Evolutionary conservation across 1,140 invertebrate genomes (phyloP).

Genomic region (Zaprionus nigranus): DNA sequence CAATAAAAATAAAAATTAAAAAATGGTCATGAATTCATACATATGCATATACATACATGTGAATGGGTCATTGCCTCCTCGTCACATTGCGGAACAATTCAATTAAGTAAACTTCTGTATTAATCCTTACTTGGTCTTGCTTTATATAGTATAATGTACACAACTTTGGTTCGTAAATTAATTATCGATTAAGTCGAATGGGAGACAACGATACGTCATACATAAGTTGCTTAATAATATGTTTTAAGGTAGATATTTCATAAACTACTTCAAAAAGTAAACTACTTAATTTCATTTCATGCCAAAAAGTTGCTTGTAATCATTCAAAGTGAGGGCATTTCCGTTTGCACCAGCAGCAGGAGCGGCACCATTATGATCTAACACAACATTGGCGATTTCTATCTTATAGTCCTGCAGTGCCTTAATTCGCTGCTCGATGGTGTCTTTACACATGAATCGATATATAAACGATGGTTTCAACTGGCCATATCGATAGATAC

Average conservation of each 20-base stretch:
- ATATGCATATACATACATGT: too few species aligned
- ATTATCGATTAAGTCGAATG: neutral
- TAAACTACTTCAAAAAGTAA: neutral
- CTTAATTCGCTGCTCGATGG: conserved; percentile 93
- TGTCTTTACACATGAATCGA: conserved; percentile 92
- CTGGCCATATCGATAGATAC: conserved; percentile 66
- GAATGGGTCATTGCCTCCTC: too few species aligned
- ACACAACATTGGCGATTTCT: conserved; percentile 89
- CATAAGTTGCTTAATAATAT: neutral
- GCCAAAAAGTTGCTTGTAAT: conserved; percentile 51
- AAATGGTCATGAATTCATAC: too few species aligned
- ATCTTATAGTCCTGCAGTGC: conserved; percentile 91
- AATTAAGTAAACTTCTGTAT: neutral
- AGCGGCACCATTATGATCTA: conserved; percentile 68
- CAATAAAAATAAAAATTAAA: too few species aligned
- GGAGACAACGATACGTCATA: neutral
- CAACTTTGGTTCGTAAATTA: neutral
- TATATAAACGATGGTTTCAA: conserved; percentile 53
- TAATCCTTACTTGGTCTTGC: neutral
- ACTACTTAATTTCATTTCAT: neutral
- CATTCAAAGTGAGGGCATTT: conserved; percentile 32
- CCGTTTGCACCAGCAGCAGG: neutral
- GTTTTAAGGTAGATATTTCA: neutral
- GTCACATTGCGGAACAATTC: too few species aligned
- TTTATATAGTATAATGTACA: neutral